Conservation (phyloP, 2,888 invertebrate genomes). For the Caenorhabditis afra region DNA sequence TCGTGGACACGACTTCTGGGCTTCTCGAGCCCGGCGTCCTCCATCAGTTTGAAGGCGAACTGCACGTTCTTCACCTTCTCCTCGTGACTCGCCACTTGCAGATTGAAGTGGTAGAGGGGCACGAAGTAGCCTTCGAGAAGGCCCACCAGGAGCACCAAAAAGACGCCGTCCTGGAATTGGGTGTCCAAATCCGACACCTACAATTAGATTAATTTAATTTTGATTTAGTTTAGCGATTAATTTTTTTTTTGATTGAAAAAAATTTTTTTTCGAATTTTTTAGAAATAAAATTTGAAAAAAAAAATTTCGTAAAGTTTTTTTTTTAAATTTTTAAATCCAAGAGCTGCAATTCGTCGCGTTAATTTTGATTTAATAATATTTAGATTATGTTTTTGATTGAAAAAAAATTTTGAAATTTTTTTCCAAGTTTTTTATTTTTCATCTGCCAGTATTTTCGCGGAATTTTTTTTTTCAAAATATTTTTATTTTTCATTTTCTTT, state of each 20-base stretch:
- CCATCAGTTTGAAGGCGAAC: slow-evolving; percentile 98
- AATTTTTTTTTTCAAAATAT: background rate
- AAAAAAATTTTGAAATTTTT: background rate
- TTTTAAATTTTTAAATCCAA: too few species aligned
- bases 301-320: background rate
- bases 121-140: slow-evolving; percentile 97
- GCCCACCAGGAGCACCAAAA: slow-evolving; percentile 94
- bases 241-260: background rate
- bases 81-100: slow-evolving; percentile 82
- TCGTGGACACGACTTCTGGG: slow-evolving; percentile 83
- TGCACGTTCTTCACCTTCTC: slow-evolving; percentile 92
- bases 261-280: background rate
- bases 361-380: background rate
- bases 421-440: background rate
- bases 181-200: slow-evolving; percentile 89
- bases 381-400: background rate
- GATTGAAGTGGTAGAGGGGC: slow-evolving; percentile 92
- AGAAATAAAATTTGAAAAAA: background rate
- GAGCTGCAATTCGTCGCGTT: background rate
- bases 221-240: background rate
- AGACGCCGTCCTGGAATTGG: slow-evolving; percentile 95
- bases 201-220: too few species aligned
- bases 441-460: too few species aligned
- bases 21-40: slow-evolving; percentile 78
- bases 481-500: too few species aligned